Percentiles rank a stretch among this genome's conserved stretches.
Evolutionary conservation across 2,113 vertebrate genomes (phyloP).

Genomic region (Hipposideros armiger): DNA sequence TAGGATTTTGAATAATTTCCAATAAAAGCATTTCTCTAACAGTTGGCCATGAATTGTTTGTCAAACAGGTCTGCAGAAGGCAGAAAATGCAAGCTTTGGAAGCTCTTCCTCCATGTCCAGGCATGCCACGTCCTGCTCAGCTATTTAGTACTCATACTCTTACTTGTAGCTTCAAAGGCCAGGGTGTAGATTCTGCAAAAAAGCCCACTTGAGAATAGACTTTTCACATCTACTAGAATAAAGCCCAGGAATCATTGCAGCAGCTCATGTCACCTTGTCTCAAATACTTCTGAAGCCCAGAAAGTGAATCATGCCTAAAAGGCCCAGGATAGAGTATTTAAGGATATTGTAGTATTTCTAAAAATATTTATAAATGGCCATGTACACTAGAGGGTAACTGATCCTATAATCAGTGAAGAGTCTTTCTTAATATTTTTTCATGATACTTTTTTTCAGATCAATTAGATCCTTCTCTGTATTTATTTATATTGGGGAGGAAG

Average conservation of each 20-base stretch:
- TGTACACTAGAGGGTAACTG: neutral
- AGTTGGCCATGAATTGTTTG: constrained; percentile 29
- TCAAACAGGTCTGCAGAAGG: constrained; percentile 49
- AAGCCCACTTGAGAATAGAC: neutral
- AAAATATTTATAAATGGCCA: constrained; percentile 38
- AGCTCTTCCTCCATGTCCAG: neutral
- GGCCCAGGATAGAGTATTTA: neutral
- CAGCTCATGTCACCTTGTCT: neutral
- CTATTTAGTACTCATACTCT: neutral
- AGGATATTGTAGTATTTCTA: neutral
- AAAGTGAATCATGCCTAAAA: neutral
- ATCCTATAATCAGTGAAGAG: constrained; percentile 30
- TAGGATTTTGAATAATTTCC: constrained; percentile 45
- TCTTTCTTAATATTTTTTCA: constrained; percentile 9
- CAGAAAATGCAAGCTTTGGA: constrained; percentile 46
- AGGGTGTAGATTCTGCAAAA: neutral
- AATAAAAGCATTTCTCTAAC: constrained; percentile 61
- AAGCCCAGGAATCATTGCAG: neutral
- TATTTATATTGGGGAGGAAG: neutral
- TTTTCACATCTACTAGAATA: neutral
- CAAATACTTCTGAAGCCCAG: neutral
- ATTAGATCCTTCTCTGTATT: neutral
- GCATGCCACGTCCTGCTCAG: neutral
- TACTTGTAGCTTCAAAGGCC: constrained; percentile 32
- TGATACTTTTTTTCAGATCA: neutral